Conservation (phyloP, 2,113 vertebrate genomes). For the Cyprinodon brontotheroides region DNA sequence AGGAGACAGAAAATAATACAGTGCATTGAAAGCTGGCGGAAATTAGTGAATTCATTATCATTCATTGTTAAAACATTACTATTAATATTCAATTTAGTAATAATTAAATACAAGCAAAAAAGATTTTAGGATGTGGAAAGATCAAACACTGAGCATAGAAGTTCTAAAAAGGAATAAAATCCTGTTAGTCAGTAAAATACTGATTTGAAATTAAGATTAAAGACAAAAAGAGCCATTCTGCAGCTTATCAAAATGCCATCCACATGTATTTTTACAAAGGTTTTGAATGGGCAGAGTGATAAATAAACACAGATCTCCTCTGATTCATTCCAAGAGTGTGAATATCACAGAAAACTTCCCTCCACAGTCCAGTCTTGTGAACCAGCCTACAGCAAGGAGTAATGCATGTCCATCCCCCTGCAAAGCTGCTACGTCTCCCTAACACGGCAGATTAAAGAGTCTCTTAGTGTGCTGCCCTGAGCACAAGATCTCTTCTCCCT, state of each 20-base stretch:
- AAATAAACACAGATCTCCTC: slow-evolving; percentile 1
- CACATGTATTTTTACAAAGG: not conserved
- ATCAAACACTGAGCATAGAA: too few species aligned
- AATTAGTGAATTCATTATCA: not conserved
- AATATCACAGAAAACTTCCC: slow-evolving; percentile 7
- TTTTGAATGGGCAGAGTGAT: slow-evolving; percentile 1
- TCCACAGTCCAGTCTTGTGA: slow-evolving; percentile 28
- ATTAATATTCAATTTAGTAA: not conserved
- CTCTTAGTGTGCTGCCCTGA: slow-evolving; percentile 26
- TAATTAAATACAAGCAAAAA: slow-evolving; percentile 2
- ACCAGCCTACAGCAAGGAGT: slow-evolving; percentile 7
- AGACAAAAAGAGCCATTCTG: not conserved
- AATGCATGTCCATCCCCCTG: slow-evolving; percentile 1
- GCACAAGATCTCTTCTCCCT: slow-evolving; percentile 30
- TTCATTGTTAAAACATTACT: not conserved
- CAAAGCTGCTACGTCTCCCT: slow-evolving; percentile 35
- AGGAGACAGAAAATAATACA: slow-evolving; percentile 39
- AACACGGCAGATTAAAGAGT: slow-evolving; percentile 44
- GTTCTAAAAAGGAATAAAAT: too few species aligned
- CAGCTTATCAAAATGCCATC: not conserved
- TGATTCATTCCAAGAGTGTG: not conserved
- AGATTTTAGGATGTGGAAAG: too few species aligned
- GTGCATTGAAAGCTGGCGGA: slow-evolving; percentile 16
- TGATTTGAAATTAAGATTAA: not conserved
- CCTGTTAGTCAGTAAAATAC: not conserved